Percentiles rank a stretch among this genome's conserved stretches.
Evolutionary conservation across 2,888 invertebrate genomes (phyloP).

Genomic region (Leucoptera coffeella): DNA sequence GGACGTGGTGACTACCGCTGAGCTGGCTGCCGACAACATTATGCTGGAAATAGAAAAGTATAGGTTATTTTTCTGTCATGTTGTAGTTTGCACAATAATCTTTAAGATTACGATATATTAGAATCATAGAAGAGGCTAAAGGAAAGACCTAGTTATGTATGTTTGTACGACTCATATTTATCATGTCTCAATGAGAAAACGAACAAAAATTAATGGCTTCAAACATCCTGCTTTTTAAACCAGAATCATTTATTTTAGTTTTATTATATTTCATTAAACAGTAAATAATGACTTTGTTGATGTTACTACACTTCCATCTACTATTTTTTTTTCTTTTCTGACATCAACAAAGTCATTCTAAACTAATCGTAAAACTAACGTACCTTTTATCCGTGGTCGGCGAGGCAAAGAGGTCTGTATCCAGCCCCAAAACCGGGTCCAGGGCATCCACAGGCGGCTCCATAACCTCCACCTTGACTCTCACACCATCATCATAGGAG

Average conservation of each 20-base stretch:
- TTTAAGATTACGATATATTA: not conserved
- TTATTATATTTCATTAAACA: too few species aligned
- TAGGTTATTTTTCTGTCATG: too few species aligned
- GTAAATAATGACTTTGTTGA: too few species aligned
- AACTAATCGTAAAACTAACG: conserved; percentile 7
- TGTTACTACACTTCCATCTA: too few species aligned
- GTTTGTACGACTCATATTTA: too few species aligned
- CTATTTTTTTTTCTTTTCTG: too few species aligned
- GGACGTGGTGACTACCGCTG: conserved; percentile 23
- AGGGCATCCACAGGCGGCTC: conserved; percentile 34
- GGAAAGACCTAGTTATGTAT: too few species aligned
- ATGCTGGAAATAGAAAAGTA: conserved; percentile 18
- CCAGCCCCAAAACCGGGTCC: conserved; percentile 28
- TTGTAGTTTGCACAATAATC: not conserved
- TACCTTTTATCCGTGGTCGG: conserved; percentile 42
- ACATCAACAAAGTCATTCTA: not conserved
- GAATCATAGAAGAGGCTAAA: too few species aligned
- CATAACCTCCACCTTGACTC: conserved; percentile 52
- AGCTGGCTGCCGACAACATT: conserved; percentile 48
- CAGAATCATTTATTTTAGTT: too few species aligned
- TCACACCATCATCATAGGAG: conserved; percentile 29
- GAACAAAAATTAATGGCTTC: too few species aligned
- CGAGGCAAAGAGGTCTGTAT: conserved; percentile 37
- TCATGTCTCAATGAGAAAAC: too few species aligned
- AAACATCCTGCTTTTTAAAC: too few species aligned